Percentiles rank a stretch among this genome's conserved stretches.
Evolutionary conservation across 2,797 vertebrate genomes (phyloP).

Genomic region (Malurus splendens): DNA sequence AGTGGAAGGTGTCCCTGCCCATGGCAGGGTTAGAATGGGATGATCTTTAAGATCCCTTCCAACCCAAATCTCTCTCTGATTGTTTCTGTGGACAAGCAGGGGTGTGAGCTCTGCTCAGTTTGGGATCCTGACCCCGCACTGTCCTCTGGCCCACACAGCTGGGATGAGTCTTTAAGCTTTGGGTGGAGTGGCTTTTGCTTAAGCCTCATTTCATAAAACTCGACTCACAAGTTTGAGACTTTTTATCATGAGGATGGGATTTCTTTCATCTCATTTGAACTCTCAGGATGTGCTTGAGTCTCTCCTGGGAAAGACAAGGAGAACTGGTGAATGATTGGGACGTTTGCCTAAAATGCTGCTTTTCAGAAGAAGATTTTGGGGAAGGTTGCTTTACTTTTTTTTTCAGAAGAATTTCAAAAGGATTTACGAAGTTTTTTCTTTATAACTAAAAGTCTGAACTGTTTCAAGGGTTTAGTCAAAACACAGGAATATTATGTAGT

Average conservation of each 20-base stretch:
- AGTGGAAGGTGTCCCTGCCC: neutral
- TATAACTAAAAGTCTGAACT: neutral
- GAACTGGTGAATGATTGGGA: neutral
- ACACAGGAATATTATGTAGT: neutral
- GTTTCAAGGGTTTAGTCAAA: neutral
- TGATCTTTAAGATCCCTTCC: neutral
- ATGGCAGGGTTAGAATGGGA: rapidly evolving
- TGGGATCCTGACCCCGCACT: neutral
- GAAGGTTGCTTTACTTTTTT: neutral
- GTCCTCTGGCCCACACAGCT: neutral
- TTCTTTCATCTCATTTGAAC: slow-evolving; percentile 1
- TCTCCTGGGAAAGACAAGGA: neutral
- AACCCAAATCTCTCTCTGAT: rapidly evolving
- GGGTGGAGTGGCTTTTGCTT: slow-evolving; percentile 4
- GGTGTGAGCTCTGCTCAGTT: neutral
- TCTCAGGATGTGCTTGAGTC: neutral
- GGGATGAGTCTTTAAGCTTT: neutral
- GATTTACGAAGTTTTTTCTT: neutral
- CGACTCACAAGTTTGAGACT: neutral
- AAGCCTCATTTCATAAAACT: neutral
- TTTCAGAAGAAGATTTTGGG: neutral
- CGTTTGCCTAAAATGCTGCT: neutral
- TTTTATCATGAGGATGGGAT: neutral
- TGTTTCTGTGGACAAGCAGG: neutral
- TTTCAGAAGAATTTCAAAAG: neutral